Conservation (phyloP, 2,888 invertebrate genomes). For the Buathra laborator region DNA sequence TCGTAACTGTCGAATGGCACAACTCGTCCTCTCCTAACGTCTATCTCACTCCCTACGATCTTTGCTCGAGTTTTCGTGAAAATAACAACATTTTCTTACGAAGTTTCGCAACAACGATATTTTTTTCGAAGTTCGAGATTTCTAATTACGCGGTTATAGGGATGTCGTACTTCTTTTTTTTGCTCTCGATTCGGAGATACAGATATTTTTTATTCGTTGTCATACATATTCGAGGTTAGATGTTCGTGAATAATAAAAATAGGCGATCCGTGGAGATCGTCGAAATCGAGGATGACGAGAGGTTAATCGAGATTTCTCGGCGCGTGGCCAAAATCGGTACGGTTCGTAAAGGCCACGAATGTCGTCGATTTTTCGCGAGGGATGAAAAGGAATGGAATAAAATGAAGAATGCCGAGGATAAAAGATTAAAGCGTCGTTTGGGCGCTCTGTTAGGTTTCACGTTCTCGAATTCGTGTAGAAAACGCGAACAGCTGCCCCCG, state of each 20-base stretch:
- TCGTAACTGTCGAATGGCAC: slow-evolving; percentile 55
- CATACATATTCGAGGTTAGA: neutral
- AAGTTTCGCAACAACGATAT: too few relatives aligned
- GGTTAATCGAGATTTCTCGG: slow-evolving; percentile 22
- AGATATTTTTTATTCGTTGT: neutral
- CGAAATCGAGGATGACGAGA: neutral
- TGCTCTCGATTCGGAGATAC: too few relatives aligned
- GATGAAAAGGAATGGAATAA: slow-evolving; percentile 34
- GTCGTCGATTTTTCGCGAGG: slow-evolving; percentile 22
- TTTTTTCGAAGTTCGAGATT: too few relatives aligned
- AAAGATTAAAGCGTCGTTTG: slow-evolving; percentile 48
- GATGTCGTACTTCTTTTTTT: too few relatives aligned
- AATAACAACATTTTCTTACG: neutral
- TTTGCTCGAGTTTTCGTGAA: neutral
- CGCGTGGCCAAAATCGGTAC: slow-evolving; percentile 25
- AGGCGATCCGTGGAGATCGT: slow-evolving; percentile 1
- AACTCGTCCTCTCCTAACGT: slow-evolving; percentile 20
- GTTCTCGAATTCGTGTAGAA: slow-evolving; percentile 56
- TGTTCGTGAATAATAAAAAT: neutral
- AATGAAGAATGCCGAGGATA: slow-evolving; percentile 47
- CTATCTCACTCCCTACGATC: neutral
- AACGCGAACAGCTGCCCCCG: slow-evolving; percentile 71
- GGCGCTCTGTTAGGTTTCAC: slow-evolving; percentile 51
- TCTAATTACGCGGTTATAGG: too few relatives aligned
- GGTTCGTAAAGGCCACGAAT: slow-evolving; percentile 35